Conservation (phyloP, 2,797 vertebrate species). For the Capromys pilorides region DNA sequence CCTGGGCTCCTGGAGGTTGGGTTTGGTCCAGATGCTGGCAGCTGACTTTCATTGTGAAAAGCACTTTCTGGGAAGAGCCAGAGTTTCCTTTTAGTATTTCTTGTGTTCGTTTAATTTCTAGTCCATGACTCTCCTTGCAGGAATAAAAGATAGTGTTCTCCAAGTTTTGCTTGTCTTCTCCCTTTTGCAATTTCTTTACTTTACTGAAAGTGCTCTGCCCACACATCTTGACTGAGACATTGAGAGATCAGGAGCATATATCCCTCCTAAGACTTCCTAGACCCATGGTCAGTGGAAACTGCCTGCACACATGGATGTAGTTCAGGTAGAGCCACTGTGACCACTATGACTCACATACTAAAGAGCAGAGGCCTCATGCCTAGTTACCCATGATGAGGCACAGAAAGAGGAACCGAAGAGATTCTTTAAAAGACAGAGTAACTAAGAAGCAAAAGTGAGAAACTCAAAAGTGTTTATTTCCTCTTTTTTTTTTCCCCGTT, state of each 20-base stretch:
- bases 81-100: not conserved
- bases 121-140: not conserved
- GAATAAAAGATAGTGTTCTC: slow-evolving; percentile 32
- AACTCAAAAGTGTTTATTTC: not conserved
- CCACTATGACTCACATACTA: not conserved
- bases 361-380: not conserved
- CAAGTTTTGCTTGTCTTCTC: not conserved
- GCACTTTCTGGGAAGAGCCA: not conserved
- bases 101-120: slow-evolving; percentile 24
- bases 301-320: not conserved
- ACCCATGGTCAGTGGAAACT: not conserved
- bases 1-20: not conserved
- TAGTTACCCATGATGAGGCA: not conserved
- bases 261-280: not conserved
- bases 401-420: slow-evolving; percentile 3
- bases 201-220: not conserved
- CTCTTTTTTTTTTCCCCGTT: not conserved
- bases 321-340: not conserved
- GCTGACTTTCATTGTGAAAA: not conserved
- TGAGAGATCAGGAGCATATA: not conserved
- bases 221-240: not conserved
- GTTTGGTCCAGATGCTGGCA: not conserved
- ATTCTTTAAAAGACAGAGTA: not conserved
- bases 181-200: not conserved
- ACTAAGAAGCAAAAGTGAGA: not conserved